Percentiles rank a stretch among this genome's conserved stretches.
Evolutionary conservation across 2,113 vertebrate genomes (phyloP).

Genomic region (Lates calcarifer): DNA sequence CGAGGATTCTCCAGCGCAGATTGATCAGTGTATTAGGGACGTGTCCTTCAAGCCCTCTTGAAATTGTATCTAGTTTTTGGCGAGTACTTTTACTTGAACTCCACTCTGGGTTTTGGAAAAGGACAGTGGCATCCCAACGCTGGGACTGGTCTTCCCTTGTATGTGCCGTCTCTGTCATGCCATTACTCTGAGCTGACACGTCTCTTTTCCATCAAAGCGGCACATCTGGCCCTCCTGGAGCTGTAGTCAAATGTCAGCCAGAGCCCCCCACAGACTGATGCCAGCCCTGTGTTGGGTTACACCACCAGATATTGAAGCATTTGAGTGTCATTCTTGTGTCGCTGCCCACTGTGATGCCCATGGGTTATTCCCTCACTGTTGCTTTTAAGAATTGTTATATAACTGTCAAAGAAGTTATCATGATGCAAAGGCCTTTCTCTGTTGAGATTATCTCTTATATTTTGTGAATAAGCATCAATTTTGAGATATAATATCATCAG

Average conservation of each 20-base stretch:
- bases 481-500: neutral
- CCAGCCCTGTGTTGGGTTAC: constrained; percentile 53
- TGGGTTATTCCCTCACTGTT: constrained; percentile 14
- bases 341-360: constrained; percentile 54
- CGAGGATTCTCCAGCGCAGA: constrained; percentile 40
- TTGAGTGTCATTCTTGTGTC: constrained; percentile 55
- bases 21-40: constrained; percentile 36
- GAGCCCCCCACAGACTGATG: constrained; percentile 51
- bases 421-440: neutral
- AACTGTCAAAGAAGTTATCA: neutral
- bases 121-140: constrained; percentile 14
- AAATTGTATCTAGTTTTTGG: constrained; percentile 5
- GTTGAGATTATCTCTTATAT: too few relatives aligned
- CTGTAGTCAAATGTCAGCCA: constrained; percentile 77
- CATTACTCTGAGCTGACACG: constrained; percentile 69
- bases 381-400: constrained; percentile 14
- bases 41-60: constrained; percentile 1
- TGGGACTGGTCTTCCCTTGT: constrained; percentile 27
- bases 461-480: neutral
- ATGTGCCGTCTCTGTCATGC: constrained; percentile 38
- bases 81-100: constrained; percentile 26
- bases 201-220: constrained; percentile 74
- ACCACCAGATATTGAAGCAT: constrained; percentile 49
- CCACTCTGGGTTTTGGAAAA: constrained; percentile 19
- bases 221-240: constrained; percentile 75